Evolutionary conservation across 2,113 vertebrate genomes (phyloP).

Genomic region (Petromus typicus): DNA sequence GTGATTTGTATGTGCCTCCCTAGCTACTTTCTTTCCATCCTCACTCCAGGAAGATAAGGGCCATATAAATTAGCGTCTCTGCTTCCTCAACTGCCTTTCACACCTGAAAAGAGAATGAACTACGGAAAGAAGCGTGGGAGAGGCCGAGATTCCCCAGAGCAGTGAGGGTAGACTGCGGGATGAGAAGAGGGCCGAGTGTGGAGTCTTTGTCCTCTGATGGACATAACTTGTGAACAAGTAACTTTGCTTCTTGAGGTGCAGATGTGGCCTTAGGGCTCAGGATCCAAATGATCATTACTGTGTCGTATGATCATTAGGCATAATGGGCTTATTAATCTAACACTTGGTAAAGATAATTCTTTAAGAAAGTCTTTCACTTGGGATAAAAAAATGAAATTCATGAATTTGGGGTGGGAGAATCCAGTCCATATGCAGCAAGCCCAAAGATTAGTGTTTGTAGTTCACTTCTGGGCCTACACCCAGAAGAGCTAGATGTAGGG

Average conservation of each 20-base stretch:
- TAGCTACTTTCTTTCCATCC: not conserved
- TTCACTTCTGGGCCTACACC: not conserved
- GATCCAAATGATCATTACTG: not conserved
- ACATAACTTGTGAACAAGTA: not conserved
- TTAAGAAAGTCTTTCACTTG: not conserved
- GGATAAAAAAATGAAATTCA: not conserved
- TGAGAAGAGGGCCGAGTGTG: too few relatives aligned
- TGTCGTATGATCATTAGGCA: not conserved
- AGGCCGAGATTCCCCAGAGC: not conserved
- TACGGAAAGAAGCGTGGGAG: not conserved
- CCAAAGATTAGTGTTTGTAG: not conserved
- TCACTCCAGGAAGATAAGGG: not conserved
- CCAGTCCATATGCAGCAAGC: not conserved
- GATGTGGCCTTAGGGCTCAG: not conserved
- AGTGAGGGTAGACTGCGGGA: not conserved
- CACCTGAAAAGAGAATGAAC: not conserved
- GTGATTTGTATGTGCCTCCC: not conserved
- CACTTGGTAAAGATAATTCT: not conserved
- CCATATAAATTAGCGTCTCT: not conserved
- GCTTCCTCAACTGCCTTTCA: not conserved
- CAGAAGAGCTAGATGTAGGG: not conserved
- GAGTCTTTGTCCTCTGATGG: too few relatives aligned
- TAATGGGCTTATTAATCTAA: not conserved
- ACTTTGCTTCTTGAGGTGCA: not conserved
- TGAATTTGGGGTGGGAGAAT: not conserved